Percentiles rank a stretch among this genome's conserved stretches.
Evolutionary conservation across 2,797 vertebrate genomes (phyloP).

Genomic region (Anguilla anguilla): DNA sequence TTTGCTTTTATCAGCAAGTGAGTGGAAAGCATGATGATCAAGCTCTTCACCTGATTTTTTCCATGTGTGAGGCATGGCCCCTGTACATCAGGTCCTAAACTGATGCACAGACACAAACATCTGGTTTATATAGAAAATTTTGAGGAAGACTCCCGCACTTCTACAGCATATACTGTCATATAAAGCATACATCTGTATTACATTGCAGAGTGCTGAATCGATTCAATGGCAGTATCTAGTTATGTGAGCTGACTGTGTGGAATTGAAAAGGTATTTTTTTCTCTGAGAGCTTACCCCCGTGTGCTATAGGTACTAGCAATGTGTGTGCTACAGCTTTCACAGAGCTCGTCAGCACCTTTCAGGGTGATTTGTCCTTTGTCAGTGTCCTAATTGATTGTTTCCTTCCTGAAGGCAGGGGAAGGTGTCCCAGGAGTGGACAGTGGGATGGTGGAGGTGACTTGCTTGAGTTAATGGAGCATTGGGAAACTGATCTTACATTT

Average conservation of each 20-base stretch:
- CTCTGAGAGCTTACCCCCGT: background rate
- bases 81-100: background rate
- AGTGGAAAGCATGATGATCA: background rate
- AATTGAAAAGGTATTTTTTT: background rate
- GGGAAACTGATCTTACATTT: background rate
- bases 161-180: background rate
- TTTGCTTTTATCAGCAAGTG: background rate
- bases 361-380: background rate
- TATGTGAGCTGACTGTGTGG: background rate
- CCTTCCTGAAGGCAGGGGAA: background rate
- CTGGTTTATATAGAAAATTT: background rate
- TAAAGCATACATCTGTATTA: background rate
- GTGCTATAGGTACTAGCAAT: background rate
- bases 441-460: background rate
- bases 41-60: background rate
- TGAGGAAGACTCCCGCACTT: background rate
- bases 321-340: background rate
- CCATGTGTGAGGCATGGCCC: background rate
- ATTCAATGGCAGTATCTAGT: background rate
- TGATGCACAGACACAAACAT: background rate
- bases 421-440: background rate
- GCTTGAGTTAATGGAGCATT: background rate
- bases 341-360: background rate
- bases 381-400: constrained; percentile 11
- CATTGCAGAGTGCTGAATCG: background rate